Evolutionary conservation across 2,888 invertebrate species (phyloP).

Genomic region (Gerris lacustris): DNA sequence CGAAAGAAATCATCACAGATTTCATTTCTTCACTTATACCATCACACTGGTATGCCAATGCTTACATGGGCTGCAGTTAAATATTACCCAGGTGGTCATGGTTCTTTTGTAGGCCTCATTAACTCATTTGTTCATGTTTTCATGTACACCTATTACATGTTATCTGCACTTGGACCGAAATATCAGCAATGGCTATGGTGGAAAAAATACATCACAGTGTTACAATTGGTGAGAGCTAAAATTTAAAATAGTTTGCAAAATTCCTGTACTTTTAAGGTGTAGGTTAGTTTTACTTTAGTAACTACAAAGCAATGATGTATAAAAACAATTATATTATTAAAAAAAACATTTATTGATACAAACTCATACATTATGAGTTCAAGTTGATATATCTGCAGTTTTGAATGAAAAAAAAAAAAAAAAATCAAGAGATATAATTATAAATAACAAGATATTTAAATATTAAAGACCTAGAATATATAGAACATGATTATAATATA

Average conservation of each 20-base stretch:
- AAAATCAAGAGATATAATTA: background rate
- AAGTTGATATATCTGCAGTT: background rate
- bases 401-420: background rate
- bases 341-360: too few relatives aligned
- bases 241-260: background rate
- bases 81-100: constrained; percentile 42
- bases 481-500: too few relatives aligned
- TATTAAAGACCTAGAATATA: too few relatives aligned
- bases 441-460: background rate
- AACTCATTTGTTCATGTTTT: constrained; percentile 35
- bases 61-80: constrained; percentile 34
- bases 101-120: constrained; percentile 37
- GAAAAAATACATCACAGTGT: constrained; percentile 34
- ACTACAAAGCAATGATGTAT: too few relatives aligned
- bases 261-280: background rate
- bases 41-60: constrained; percentile 38
- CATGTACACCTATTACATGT: constrained; percentile 35
- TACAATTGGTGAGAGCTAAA: constrained; percentile 32
- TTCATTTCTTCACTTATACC: constrained; percentile 43
- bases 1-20: constrained; percentile 43
- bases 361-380: background rate
- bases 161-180: constrained; percentile 33
- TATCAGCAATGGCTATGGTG: constrained; percentile 34
- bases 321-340: too few relatives aligned
- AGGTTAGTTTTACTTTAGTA: too few relatives aligned